Evolutionary conservation across 2,113 vertebrate species (phyloP).

Genomic region (Ivindomyrus marchei): DNA sequence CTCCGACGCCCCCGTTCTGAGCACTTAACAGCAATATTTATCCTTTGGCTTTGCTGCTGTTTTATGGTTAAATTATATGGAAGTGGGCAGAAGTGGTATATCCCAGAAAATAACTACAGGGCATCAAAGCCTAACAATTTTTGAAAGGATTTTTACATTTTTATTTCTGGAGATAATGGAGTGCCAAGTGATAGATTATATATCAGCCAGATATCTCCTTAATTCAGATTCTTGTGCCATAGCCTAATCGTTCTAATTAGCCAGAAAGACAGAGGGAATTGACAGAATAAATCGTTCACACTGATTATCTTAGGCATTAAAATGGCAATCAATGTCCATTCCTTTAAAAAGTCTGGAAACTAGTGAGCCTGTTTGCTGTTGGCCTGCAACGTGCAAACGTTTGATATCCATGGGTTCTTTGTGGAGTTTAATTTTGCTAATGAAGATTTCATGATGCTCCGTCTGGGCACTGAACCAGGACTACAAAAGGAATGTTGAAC

Average conservation of each 20-base stretch:
- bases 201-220: neutral
- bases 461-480: constrained; percentile 19
- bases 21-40: neutral
- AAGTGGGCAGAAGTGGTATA: neutral
- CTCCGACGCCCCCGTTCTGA: neutral
- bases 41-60: neutral
- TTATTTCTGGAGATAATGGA: neutral
- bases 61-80: neutral
- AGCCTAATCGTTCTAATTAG: neutral
- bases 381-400: neutral
- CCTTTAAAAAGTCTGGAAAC: neutral
- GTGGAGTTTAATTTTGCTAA: constrained; percentile 29
- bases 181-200: neutral
- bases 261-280: neutral
- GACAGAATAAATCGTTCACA: constrained; percentile 26
- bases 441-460: constrained; percentile 12
- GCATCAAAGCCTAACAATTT: neutral
- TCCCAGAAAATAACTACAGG: neutral
- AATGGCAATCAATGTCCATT: neutral
- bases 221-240: neutral
- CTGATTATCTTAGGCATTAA: constrained; percentile 15
- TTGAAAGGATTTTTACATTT: neutral
- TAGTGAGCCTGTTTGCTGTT: neutral
- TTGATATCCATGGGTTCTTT: neutral
- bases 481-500: constrained; percentile 9